These are phyloP conservation scores for Osmerus eperlanus DNA, from an alignment of 2,113 vertebrate genomes.

Conservation along the genomic window DNA sequence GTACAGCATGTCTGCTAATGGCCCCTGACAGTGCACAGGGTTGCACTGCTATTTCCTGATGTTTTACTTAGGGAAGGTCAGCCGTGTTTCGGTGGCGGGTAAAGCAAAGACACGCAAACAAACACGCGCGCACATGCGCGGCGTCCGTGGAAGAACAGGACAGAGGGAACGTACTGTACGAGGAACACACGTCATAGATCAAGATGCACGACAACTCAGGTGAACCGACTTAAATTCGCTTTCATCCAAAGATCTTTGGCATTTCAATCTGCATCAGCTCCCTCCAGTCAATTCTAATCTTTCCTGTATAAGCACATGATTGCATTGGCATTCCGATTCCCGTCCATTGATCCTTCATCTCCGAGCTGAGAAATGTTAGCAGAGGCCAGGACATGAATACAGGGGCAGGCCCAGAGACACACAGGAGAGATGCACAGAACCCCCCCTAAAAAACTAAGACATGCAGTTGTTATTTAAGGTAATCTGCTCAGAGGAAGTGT, in stretches of 20 bases:
- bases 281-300: conserved; percentile 50
- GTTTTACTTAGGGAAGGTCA: conserved; percentile 52
- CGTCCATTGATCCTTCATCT: conserved; percentile 53
- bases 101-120: conserved; percentile 25
- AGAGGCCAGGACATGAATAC: background rate
- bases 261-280: conserved; percentile 50
- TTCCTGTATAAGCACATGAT: conserved; percentile 42
- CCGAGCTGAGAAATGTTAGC: conserved; percentile 1
- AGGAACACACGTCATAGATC: no score
- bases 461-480: no score
- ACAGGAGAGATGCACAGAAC: conserved; percentile 1
- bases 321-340: conserved; percentile 54
- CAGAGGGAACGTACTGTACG: background rate
- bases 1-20: conserved; percentile 45
- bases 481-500: no score
- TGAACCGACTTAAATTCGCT: conserved; percentile 10
- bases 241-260: conserved; percentile 30
- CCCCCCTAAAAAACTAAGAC: no score
- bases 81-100: conserved; percentile 15
- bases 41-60: conserved; percentile 31
- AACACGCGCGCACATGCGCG: conserved; percentile 1
- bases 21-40: conserved; percentile 22
- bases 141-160: no score
- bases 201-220: no score
- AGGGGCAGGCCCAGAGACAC: background rate